Evolutionary conservation across 2,113 vertebrate species (phyloP), one percentile per base, ranked within the genome.

Genomic region (Alligator mississippiensis): DNA sequence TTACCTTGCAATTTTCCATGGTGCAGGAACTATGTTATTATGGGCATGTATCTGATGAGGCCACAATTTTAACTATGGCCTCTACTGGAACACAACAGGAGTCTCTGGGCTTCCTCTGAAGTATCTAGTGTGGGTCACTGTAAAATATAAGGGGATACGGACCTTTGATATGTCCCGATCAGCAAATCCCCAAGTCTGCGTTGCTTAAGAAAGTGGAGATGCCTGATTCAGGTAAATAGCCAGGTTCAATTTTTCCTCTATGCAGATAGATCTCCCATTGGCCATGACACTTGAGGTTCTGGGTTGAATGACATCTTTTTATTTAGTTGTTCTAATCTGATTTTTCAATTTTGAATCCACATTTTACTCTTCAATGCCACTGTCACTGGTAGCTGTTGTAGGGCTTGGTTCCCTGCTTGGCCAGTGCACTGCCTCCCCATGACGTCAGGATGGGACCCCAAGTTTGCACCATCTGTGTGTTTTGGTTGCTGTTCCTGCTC

Each of bases 311-410:
- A 21, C 11, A 9, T 61, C 4, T 78, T 93, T 89, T 77, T 84
- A 84, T 87, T 92, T 47, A 86, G 59, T 25, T 80, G 59, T 91
- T 25, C 76, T 21, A 87, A 79, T 58, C 84, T 61, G 54, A 30
- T 34, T 60, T n/a, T 22, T 2, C 92, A 61, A 59, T 54, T 9
- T 11, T 83, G 80, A 85, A 94, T 61, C 10, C 74, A 12, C 74
- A 85, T 89, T 87, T 82, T 92, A 1, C 84, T 95, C 81, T 84
- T 82, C 84, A 93, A 81, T 80, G 78, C 87, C 74, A 55, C 72
- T 70, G 77, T 59, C 77, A 75, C 47, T 47, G 47, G 47, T 47
- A 47, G 47, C 47, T 47, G 47, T 47, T 47, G 47, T 47, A 47
- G 47, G 47, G 47, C 9, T 47, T 47, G 47, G 47, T 7, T 9